phyloP scores from a whole-genome alignment of 2,888 invertebrate genomes.

The Phyllotreta cruciferae region DNA sequence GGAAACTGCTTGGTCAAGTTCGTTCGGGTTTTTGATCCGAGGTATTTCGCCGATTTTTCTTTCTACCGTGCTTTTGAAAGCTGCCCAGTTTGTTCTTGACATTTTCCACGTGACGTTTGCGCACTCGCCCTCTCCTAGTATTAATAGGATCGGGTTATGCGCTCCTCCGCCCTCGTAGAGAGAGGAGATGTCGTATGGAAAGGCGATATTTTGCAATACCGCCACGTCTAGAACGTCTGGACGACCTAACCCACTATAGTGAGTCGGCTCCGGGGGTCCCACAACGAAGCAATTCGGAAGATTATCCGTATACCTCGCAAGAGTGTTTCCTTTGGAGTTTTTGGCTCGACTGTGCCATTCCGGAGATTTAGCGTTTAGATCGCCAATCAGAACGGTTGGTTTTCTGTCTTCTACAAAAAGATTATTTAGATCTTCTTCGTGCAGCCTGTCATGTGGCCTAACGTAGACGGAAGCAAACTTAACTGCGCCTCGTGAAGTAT shows the following conservation, averaged over 20 bases:
- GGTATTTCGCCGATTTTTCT: not conserved
- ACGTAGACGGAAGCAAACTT: not conserved
- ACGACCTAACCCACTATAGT: not conserved
- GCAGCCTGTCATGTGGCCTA: not conserved
- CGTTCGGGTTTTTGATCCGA: not conserved
- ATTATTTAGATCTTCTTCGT: not conserved
- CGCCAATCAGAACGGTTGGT: not conserved
- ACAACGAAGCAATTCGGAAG: not conserved
- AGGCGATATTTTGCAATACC: not conserved
- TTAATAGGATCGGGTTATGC: slow-evolving; percentile 1
- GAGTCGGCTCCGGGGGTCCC: slow-evolving; percentile 2
- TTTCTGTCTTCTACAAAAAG: not conserved
- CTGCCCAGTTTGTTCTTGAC: not conserved
- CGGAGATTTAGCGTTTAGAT: not conserved
- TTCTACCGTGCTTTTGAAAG: not conserved
- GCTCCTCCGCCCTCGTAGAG: not conserved
- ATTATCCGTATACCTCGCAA: not conserved
- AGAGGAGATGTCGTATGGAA: not conserved
- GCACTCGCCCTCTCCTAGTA: not conserved
- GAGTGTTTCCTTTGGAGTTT: not conserved
- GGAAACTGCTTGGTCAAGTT: slow-evolving; percentile 1
- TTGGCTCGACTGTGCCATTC: not conserved
- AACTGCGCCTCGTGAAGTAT: not conserved
- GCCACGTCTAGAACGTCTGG: not conserved
- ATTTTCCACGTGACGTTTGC: not conserved